Percentiles rank a stretch among this genome's conserved stretches.
Evolutionary conservation across 1,140 invertebrate species (phyloP).

Genomic region (Nasonia longicornis): DNA sequence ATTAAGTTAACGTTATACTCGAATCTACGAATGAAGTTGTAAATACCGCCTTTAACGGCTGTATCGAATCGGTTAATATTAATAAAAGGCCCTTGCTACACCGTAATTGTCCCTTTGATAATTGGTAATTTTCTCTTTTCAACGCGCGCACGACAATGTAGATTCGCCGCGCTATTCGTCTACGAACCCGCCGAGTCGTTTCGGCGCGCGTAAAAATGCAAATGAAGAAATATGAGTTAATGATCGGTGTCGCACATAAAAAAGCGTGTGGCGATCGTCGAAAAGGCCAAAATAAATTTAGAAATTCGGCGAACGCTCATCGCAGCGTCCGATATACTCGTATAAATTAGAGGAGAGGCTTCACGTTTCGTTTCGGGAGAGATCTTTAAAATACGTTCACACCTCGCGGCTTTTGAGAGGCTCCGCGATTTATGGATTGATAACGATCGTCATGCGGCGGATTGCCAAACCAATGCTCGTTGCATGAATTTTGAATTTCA

Average conservation of each 20-base stretch:
- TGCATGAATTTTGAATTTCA: no score
- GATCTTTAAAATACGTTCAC: conserved; percentile 45
- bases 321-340: neutral
- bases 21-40: neutral
- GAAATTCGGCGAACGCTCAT: conserved; percentile 32
- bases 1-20: neutral
- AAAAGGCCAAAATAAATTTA: conserved; percentile 17
- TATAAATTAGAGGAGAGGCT: conserved; percentile 25
- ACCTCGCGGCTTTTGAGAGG: conserved; percentile 39
- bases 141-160: conserved; percentile 20
- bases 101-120: neutral
- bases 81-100: neutral
- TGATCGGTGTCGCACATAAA: conserved; percentile 28
- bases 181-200: neutral
- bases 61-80: neutral
- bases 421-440: conserved; percentile 41
- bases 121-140: conserved; percentile 23
- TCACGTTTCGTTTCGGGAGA: conserved; percentile 38
- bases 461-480: neutral
- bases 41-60: neutral
- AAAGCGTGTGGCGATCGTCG: neutral
- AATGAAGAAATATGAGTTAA: conserved; percentile 44
- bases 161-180: neutral
- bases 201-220: conserved; percentile 41
- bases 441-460: conserved; percentile 6